Base-by-base conservation (phyloP, 2,888 invertebrate genomes). In the Plusia festucae region DNA sequence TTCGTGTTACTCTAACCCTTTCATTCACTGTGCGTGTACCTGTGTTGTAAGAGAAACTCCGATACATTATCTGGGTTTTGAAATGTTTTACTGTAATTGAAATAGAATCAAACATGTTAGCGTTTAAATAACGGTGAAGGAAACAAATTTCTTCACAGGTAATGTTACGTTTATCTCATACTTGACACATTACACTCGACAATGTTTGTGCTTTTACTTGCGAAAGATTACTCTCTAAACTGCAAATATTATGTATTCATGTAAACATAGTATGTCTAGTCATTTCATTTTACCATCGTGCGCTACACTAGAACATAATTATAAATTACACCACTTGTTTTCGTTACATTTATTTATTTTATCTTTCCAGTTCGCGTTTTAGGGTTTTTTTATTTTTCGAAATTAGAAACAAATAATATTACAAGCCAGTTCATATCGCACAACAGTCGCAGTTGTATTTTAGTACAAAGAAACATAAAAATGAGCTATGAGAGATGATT, bases 141-240 rank as follows among this genome's bases (percentile, higher is more conserved):
- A 40, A n/a, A n/a, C 40, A 15, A 40, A n/a, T 40, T 40, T n/a
- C 40, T 46, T 49, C 46, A 11, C 11, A 18, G 8, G 20, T 11
- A 4, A 20, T 49, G 18, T 46, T 46, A 46, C 16, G 46, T 49
- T 20, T 18, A 46, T 18, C 30, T 7, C 53, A 59, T 16, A 46
- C 20, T 40, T 57, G 18, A 44, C 46, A 67, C 40, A 70, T 74
- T 54, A 70, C 44, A 53, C 52, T 20, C 13, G 13, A 18, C 58
- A 52, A 52, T 78, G 64, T 79, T 77, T 78, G 58, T 65, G 52
- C 53, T 68, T 77, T 67, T 59, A 65, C 30, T 49, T 64, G 59
- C 32, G 53, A 51, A 49, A 74, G 68, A 77, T 74, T 78, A 79
- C 57, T 65, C 60, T 66, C 63, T 55, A 32, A 18, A 52, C 16